phyloP scores from a whole-genome alignment of 2,797 vertebrate genomes.

The Oreonectes daqikongensis region DNA sequence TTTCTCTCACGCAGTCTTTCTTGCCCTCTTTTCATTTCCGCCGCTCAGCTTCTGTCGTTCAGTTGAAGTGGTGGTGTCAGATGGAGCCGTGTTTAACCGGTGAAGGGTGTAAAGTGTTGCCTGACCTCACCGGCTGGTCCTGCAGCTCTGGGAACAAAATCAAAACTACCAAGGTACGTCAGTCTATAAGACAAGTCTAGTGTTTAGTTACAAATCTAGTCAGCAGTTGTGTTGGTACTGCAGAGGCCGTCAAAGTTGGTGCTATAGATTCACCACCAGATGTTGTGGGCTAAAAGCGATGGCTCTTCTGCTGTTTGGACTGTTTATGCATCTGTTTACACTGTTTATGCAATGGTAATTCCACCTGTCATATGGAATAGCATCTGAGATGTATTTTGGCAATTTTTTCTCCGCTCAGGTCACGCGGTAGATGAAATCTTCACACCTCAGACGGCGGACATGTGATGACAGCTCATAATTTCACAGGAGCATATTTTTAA shows the following conservation, averaged over 20 bases:
- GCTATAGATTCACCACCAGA: slow-evolving; percentile 7
- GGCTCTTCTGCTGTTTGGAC: slow-evolving; percentile 11
- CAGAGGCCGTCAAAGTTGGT: slow-evolving; percentile 5
- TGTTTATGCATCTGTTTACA: not conserved
- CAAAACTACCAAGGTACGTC: slow-evolving; percentile 77
- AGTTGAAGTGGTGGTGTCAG: slow-evolving; percentile 79
- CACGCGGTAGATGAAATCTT: slow-evolving; percentile 23
- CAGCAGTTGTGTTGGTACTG: not conserved
- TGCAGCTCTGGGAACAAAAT: slow-evolving; percentile 80
- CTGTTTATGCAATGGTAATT: slow-evolving; percentile 4
- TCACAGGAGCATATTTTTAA: slow-evolving; percentile 32
- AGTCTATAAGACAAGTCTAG: not conserved
- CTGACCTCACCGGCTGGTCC: slow-evolving; percentile 78
- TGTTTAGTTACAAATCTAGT: slow-evolving; percentile 16
- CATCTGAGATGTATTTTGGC: slow-evolving; percentile 13
- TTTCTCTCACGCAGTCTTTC: not conserved
- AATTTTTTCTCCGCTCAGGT: slow-evolving; percentile 11
- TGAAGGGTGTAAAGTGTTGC: slow-evolving; percentile 77
- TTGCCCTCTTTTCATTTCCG: not conserved
- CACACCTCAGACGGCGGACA: slow-evolving; percentile 9
- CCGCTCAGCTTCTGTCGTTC: slow-evolving; percentile 74
- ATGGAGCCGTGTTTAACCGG: slow-evolving; percentile 76
- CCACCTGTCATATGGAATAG: slow-evolving; percentile 1
- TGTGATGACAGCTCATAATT: slow-evolving; percentile 40
- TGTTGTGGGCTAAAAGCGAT: slow-evolving; percentile 3